phyloP scores from a whole-genome alignment of 2,113 vertebrate species.

The Ictalurus furcatus region DNA sequence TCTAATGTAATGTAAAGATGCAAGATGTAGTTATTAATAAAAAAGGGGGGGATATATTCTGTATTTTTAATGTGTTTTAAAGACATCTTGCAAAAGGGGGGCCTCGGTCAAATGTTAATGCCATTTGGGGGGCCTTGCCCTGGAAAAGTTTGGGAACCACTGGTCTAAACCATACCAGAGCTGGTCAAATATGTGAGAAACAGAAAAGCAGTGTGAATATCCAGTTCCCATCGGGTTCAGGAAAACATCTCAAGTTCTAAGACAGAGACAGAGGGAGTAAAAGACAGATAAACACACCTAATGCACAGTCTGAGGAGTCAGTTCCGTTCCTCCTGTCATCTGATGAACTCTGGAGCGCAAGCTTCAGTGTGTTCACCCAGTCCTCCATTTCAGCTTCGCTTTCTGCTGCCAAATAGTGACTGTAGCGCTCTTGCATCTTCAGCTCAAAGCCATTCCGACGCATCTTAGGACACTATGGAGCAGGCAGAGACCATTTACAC shows the following conservation, averaged over 20 bases:
- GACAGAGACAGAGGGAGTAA: not conserved
- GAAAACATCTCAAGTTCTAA: not conserved
- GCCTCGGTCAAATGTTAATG: no score
- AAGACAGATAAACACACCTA: conserved; percentile 59
- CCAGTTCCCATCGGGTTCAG: not conserved
- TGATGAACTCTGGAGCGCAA: conserved; percentile 85
- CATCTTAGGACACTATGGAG: conserved; percentile 87
- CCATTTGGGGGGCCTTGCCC: no score
- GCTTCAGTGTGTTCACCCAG: conserved; percentile 88
- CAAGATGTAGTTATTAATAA: no score
- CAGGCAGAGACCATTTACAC: not conserved
- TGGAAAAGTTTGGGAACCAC: no score
- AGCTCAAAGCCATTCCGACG: conserved; percentile 91
- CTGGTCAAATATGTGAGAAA: not conserved
- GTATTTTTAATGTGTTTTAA: no score
- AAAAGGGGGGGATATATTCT: no score
- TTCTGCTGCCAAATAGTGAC: conserved; percentile 93
- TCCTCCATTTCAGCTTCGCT: conserved; percentile 97
- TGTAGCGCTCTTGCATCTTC: conserved; percentile 94
- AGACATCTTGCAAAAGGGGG: no score
- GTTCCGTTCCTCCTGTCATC: conserved; percentile 85
- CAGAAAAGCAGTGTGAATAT: not conserved
- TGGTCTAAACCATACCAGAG: not conserved
- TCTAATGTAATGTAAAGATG: no score
- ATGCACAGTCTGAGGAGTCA: conserved; percentile 76